Evolutionary conservation across 1,140 invertebrate species (phyloP), one percentile per base, ranked within the genome.

Genomic region (Zaprionus capensis): DNA sequence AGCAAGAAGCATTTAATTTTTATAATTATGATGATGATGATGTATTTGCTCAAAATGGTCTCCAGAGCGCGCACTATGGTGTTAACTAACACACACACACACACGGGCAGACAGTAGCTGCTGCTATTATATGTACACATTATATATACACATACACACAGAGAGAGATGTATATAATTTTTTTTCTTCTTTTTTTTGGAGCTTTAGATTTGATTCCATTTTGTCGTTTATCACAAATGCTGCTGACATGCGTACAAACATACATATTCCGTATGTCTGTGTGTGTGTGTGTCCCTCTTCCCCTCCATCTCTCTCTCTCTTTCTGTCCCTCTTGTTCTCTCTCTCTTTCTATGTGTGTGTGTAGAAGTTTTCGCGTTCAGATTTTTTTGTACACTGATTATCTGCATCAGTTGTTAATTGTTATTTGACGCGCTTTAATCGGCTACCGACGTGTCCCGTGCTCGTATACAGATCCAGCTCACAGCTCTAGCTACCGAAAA

Each of bases 331-430:
- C 24, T 46, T 7, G 4, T 14, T 9, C 61, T 64, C 63, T 36
- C 59, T 36, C 11, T 78, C 28, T 73, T 57, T 75, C 28, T 59
- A 38, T 81, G 63, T 81, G 67, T 71, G 63, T 71, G 53, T 81
- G 75, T 73, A 81, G 81, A 84, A 84, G 71, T 84, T 88, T 87
- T 84, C 76, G 81, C 81, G 84, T 80, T 88, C 84, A 78, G 68
- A 84, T 73, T 84, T 81, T 84, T 87, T 87, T 88, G 84, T 87
- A 67, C 84, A 90, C 71, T 82, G 81, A 91, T 91, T 91, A 91
- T 91, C 90, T 91, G 81, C 90, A 91, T 91, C 90, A 91, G 90
- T 91, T 91, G 90, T 91, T 91, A 91, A 91, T 91, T 91, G 90
- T 86, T 86, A 91, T 91, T 91, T 91, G 90, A 91, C 90, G 88